A percentile compares a stretch with the other conserved stretches of the same genome.
These are phyloP conservation scores for Cryptocheilus praepositus DNA, from an alignment of 2,888 invertebrate genomes.

Conservation along the genomic window DNA sequence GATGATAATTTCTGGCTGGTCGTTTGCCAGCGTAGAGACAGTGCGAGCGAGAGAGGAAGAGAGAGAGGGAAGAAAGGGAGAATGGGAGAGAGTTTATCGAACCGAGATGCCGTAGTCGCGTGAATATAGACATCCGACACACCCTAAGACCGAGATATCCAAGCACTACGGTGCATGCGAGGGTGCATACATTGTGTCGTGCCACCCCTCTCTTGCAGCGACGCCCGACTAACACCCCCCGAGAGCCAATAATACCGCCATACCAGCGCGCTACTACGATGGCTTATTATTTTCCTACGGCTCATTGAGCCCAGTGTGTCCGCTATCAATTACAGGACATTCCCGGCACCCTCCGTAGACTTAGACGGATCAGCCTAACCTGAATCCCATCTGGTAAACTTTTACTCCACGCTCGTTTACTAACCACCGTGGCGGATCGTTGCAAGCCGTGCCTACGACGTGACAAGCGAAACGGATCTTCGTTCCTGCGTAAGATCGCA, in stretches of 20 bases:
- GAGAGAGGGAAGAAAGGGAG: slow-evolving; percentile 30
- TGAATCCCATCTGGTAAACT: slow-evolving; percentile 72
- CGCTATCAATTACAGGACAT: slow-evolving; percentile 74
- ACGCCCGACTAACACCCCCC: slow-evolving; percentile 60
- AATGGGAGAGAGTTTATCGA: slow-evolving; percentile 53
- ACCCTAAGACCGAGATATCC: slow-evolving; percentile 64
- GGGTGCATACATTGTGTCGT: slow-evolving; percentile 71
- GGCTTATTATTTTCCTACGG: slow-evolving; percentile 75
- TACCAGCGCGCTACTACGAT: slow-evolving; percentile 58
- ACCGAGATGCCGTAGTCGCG: slow-evolving; percentile 54
- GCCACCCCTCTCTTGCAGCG: slow-evolving; percentile 54
- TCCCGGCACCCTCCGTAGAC: slow-evolving; percentile 60
- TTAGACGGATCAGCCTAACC: slow-evolving; percentile 71
- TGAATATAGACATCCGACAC: slow-evolving; percentile 62
- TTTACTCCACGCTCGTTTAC: slow-evolving; percentile 48
- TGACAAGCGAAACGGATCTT: slow-evolving; percentile 1
- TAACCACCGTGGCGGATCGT: slow-evolving; percentile 18
- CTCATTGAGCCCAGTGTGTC: slow-evolving; percentile 72
- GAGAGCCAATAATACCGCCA: slow-evolving; percentile 67
- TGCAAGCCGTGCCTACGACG: not conserved
- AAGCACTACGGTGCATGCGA: slow-evolving; percentile 61
- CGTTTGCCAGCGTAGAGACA: slow-evolving; percentile 20
- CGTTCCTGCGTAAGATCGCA: not conserved
- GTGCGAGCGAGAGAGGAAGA: slow-evolving; percentile 24
- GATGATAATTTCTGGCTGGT: slow-evolving; percentile 37